A percentile compares a stretch with the other conserved stretches of the same genome.
Evolutionary conservation across 2,797 vertebrate species (phyloP).

Genomic region (Dryobates pubescens): DNA sequence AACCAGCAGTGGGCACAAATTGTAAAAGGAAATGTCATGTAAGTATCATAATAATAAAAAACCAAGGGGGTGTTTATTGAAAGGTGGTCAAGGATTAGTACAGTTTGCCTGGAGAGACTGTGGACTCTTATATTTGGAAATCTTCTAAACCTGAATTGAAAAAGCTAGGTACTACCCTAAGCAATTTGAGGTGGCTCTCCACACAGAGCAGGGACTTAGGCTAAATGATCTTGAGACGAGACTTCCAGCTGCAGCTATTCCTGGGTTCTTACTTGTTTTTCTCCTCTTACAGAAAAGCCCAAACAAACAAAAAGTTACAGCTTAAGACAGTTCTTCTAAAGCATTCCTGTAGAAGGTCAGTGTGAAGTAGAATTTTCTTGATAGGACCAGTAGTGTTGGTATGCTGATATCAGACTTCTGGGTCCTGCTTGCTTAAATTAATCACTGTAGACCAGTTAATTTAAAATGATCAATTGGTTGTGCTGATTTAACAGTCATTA

Average conservation of each 20-base stretch:
- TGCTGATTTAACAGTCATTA: not conserved
- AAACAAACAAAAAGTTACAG: not conserved
- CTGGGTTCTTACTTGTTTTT: not conserved
- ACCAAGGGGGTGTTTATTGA: not conserved
- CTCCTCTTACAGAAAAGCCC: not conserved
- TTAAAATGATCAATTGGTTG: not conserved
- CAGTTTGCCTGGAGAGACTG: not conserved
- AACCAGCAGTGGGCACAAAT: not conserved
- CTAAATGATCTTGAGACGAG: not conserved
- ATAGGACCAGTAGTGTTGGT: not conserved
- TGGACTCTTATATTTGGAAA: not conserved
- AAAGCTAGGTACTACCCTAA: not conserved
- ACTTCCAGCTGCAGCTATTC: not conserved
- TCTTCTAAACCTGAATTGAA: rapidly evolving
- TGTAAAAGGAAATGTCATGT: not conserved
- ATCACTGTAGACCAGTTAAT: not conserved
- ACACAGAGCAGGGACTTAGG: not conserved
- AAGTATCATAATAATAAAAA: not conserved
- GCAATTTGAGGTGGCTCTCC: not conserved
- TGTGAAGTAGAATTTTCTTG: not conserved
- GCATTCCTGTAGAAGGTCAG: not conserved
- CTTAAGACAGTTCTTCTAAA: not conserved
- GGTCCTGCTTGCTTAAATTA: not conserved
- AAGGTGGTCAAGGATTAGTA: not conserved
- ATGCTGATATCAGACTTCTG: not conserved